These are phyloP conservation scores for Valencia hispanica DNA, from an alignment of 2,797 vertebrate species.

Conservation along the genomic window DNA sequence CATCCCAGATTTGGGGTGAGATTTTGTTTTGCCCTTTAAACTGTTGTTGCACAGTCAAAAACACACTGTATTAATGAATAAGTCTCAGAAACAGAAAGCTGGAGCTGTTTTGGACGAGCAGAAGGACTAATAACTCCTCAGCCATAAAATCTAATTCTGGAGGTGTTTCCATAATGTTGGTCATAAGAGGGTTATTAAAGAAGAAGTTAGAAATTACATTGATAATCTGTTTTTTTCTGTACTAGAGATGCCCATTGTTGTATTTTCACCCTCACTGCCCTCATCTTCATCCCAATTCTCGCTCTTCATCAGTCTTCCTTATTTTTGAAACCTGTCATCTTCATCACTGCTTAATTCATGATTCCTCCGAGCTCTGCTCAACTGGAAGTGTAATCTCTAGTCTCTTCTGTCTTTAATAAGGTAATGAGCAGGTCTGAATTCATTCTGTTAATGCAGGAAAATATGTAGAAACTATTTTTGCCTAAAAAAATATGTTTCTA, in stretches of 20 bases:
- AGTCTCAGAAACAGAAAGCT: not conserved
- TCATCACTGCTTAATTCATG: not conserved
- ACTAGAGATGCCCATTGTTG: not conserved
- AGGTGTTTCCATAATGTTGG: not conserved
- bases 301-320: not conserved
- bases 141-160: not conserved
- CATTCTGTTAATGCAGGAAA: too few species aligned
- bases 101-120: not conserved
- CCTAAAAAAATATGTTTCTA: too few species aligned
- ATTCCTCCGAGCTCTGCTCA: not conserved
- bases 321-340: not conserved
- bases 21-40: not conserved
- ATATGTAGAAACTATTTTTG: too few species aligned
- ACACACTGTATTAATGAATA: not conserved
- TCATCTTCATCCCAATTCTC: not conserved
- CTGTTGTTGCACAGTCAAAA: not conserved
- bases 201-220: not conserved
- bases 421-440: too few species aligned
- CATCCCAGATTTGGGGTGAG: not conserved
- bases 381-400: too few species aligned
- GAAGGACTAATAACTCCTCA: not conserved
- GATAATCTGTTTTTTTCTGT: not conserved
- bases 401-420: too few species aligned
- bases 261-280: not conserved
- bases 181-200: not conserved